Conservation (phyloP, 1,140 invertebrate genomes). For the Sinella curviseta region DNA sequence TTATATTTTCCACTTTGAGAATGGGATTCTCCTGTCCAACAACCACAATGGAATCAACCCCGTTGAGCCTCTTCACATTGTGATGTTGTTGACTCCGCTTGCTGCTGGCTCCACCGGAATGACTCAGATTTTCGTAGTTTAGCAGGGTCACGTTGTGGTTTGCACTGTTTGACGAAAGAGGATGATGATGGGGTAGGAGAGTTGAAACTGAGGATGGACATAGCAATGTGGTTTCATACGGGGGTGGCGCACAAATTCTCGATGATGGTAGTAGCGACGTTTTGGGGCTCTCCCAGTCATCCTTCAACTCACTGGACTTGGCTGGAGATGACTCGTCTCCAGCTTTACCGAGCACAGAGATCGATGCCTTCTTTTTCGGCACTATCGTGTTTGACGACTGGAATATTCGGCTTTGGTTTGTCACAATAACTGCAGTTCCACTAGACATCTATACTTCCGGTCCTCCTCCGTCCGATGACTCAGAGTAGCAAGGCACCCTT, state of each 20-base stretch:
- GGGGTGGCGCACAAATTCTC: background rate
- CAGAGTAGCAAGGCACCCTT: too few relatives aligned
- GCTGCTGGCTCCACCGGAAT: too few relatives aligned
- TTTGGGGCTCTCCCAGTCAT: background rate
- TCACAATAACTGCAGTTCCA: slow-evolving; percentile 18
- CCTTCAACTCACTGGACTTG: background rate
- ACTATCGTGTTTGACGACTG: background rate
- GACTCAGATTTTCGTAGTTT: too few relatives aligned
- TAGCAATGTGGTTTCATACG: background rate
- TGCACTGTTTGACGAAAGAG: slow-evolving; percentile 4
- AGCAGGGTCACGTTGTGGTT: background rate
- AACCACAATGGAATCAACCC: background rate
- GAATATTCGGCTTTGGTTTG: slow-evolving; percentile 7
- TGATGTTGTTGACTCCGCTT: background rate
- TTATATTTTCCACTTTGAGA: background rate
- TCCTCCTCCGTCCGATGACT: too few relatives aligned
- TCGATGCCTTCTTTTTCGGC: slow-evolving; percentile 1
- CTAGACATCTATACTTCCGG: slow-evolving; percentile 23
- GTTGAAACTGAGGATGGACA: background rate
- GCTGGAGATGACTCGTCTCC: slow-evolving; percentile 5
- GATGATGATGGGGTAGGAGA: background rate
- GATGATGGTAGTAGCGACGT: too few relatives aligned
- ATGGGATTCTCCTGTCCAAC: background rate
- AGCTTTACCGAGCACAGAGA: slow-evolving; percentile 1
- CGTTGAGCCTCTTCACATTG: background rate